phyloP scores from a whole-genome alignment of 2,113 vertebrate species.

The Anarhynchus alexandrinus region DNA sequence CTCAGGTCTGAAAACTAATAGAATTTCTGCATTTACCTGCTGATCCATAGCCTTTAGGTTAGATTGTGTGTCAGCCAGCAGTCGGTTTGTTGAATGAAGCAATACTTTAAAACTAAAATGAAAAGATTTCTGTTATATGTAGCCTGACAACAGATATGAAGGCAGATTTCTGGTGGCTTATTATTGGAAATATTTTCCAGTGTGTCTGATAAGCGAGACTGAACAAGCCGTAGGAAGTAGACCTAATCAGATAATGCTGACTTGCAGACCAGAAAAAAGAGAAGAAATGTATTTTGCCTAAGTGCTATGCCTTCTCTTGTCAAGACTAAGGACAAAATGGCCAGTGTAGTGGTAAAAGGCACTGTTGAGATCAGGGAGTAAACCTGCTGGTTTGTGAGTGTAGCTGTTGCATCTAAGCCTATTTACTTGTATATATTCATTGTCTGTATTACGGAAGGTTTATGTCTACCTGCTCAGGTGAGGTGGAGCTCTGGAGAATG shows the following conservation, averaged over 20 bases:
- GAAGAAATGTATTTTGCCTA: constrained; percentile 37
- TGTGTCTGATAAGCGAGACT: constrained; percentile 53
- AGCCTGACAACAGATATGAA: constrained; percentile 57
- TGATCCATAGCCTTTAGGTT: constrained; percentile 75
- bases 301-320: neutral
- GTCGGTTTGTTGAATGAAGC: constrained; percentile 64
- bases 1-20: constrained; percentile 73
- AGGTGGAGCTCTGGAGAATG: neutral
- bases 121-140: constrained; percentile 69
- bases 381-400: neutral
- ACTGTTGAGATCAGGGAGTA: neutral
- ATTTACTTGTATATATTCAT: neutral
- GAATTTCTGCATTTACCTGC: constrained; percentile 77
- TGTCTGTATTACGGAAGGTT: neutral
- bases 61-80: constrained; percentile 69
- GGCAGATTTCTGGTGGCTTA: constrained; percentile 59
- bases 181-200: constrained; percentile 69
- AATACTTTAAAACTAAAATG: constrained; percentile 73
- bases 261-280: constrained; percentile 52
- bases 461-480: neutral
- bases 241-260: constrained; percentile 55
- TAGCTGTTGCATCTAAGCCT: neutral
- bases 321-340: neutral
- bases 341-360: neutral
- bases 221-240: constrained; percentile 46